phyloP scores from a whole-genome alignment of 2,888 invertebrate species.

The Aelia acuminata region DNA sequence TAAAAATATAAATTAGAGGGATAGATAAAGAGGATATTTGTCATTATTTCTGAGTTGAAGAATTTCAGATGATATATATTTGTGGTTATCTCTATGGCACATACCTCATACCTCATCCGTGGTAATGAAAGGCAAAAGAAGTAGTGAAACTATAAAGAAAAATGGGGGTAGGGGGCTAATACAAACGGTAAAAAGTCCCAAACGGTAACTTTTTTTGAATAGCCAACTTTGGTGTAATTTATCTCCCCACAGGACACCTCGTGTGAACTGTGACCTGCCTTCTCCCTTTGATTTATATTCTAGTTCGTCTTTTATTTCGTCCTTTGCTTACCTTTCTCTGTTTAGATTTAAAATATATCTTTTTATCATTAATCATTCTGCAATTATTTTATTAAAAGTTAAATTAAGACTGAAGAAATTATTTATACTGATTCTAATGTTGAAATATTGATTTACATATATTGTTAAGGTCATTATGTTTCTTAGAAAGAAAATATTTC shows the following conservation, averaged over 20 bases:
- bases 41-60: no score
- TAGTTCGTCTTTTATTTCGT: neutral
- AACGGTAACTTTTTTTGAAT: conserved; percentile 31
- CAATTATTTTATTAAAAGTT: neutral
- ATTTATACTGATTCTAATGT: no score
- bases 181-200: neutral
- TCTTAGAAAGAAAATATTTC: no score
- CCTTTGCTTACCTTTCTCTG: neutral
- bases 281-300: neutral
- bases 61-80: neutral
- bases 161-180: neutral
- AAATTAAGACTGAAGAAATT: no score
- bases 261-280: conserved; percentile 26
- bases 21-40: no score
- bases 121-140: neutral
- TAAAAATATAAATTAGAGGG: no score
- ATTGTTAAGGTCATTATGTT: no score
- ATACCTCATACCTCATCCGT: neutral
- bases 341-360: neutral
- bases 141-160: conserved; percentile 5
- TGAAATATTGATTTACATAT: no score
- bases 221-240: conserved; percentile 4
- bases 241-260: neutral
- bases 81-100: neutral
- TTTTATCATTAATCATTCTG: neutral